These are phyloP conservation scores for Mongoloraphidia duomilia DNA, from an alignment of 2,888 invertebrate species.

Conservation along the genomic window DNA sequence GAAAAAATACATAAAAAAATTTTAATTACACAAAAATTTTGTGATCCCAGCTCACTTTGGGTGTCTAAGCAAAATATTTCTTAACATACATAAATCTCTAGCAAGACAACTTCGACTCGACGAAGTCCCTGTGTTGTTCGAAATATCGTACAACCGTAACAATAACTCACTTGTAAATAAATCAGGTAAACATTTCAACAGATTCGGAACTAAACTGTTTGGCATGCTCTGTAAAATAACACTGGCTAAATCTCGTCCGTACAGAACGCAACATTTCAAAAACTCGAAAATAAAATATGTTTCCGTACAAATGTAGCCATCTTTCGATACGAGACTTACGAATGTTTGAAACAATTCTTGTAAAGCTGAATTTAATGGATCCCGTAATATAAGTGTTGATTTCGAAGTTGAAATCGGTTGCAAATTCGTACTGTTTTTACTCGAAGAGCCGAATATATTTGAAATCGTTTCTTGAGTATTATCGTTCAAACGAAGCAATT, in stretches of 20 bases:
- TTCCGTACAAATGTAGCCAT: conserved; percentile 69
- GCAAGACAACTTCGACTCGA: conserved; percentile 74
- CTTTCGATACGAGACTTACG: conserved; percentile 49
- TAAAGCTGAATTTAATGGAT: conserved; percentile 49
- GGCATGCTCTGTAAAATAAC: conserved; percentile 63
- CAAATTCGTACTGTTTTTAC: too few species aligned
- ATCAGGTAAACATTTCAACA: conserved; percentile 67
- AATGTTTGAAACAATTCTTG: conserved; percentile 58
- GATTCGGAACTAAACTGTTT: conserved; percentile 57
- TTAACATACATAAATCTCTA: conserved; percentile 70
- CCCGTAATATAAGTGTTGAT: conserved; percentile 32
- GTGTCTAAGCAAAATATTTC: conserved; percentile 56
- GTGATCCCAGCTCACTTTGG: too few species aligned
- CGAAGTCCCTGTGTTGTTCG: conserved; percentile 32
- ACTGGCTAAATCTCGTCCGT: conserved; percentile 56
- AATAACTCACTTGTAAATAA: conserved; percentile 59
- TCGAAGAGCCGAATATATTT: too few species aligned
- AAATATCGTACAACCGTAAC: conserved; percentile 63
- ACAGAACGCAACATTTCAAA: conserved; percentile 57
- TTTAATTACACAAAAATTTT: too few species aligned
- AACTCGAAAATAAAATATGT: conserved; percentile 72
- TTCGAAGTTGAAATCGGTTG: conserved; percentile 15
- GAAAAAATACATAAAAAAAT: too few species aligned
- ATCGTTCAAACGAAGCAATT: conserved; percentile 21
- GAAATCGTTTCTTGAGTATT: too few species aligned